These are phyloP conservation scores for Ptychoptera albimana DNA, from an alignment of 2,888 invertebrate species.

Conservation along the genomic window DNA sequence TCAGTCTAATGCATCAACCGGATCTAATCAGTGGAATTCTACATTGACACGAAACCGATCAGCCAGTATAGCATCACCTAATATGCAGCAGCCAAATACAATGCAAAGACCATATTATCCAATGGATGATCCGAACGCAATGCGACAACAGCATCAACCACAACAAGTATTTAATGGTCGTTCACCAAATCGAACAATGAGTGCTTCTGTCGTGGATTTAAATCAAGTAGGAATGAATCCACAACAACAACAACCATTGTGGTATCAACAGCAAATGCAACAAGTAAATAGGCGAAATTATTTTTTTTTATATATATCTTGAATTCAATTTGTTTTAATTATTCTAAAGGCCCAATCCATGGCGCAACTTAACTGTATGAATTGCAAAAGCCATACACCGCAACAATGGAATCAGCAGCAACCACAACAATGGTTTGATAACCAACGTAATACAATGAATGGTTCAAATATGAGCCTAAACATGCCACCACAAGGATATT, in stretches of 20 bases:
- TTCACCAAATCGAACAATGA: conserved; percentile 21
- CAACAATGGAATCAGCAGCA: conserved; percentile 19
- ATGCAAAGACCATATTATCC: conserved; percentile 1
- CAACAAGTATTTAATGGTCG: neutral
- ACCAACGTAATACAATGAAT: conserved; percentile 21
- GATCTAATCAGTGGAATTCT: conserved; percentile 23
- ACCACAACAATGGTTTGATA: conserved; percentile 18
- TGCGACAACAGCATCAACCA: conserved; percentile 7
- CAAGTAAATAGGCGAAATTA: conserved; percentile 32
- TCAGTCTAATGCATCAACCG: conserved; percentile 1
- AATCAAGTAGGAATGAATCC: conserved; percentile 25
- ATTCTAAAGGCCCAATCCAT: conserved; percentile 46
- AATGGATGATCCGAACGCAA: conserved; percentile 10
- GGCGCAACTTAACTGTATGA: conserved; percentile 47
- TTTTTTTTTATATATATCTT: neutral
- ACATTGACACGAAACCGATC: conserved; percentile 29
- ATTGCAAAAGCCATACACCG: conserved; percentile 31
- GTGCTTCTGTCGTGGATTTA: conserved; percentile 39
- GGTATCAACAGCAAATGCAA: conserved; percentile 33
- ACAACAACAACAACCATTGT: conserved; percentile 18
- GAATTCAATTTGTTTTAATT: conserved; percentile 1
- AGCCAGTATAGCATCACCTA: conserved; percentile 27
- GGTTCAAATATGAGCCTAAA: conserved; percentile 42
- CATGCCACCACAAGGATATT: conserved; percentile 28
- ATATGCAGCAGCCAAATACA: too few species aligned